phyloP scores from a whole-genome alignment of 2,113 vertebrate species.

The Plectropomus leopardus region DNA sequence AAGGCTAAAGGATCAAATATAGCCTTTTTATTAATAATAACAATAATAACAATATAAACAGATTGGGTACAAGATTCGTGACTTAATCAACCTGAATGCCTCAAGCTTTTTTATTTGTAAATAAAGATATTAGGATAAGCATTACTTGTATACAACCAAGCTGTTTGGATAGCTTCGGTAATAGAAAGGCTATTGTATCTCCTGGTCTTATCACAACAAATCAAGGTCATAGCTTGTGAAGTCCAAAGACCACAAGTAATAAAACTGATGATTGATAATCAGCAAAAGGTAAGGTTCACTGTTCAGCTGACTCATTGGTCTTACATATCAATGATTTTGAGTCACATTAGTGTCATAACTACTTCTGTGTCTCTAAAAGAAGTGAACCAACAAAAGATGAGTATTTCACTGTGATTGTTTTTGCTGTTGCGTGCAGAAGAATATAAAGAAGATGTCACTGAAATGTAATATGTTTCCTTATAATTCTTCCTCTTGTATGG shows the following conservation, averaged over 20 bases:
- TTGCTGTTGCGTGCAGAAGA: not conserved
- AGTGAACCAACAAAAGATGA: not conserved
- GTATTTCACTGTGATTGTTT: conserved; percentile 1
- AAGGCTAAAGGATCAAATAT: not conserved
- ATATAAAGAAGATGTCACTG: not conserved
- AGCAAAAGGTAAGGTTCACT: conserved; percentile 60
- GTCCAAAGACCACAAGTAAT: conserved; percentile 71
- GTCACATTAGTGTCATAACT: not conserved
- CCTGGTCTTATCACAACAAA: conserved; percentile 57
- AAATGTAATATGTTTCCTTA: not conserved
- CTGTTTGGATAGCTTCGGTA: not conserved
- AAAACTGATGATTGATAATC: conserved; percentile 70
- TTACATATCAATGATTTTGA: not conserved
- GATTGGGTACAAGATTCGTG: not conserved
- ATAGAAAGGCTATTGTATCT: conserved; percentile 39
- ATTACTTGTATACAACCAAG: not conserved
- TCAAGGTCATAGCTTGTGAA: conserved; percentile 51
- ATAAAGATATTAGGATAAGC: not conserved
- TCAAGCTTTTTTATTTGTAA: not conserved
- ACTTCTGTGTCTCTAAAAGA: not conserved
- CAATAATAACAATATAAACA: not conserved
- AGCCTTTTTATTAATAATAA: not conserved
- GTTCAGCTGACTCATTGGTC: conserved; percentile 47
- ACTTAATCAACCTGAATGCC: not conserved
- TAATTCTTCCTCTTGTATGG: not conserved